Evolutionary conservation across 2,797 vertebrate species (phyloP).

Genomic region (Chromobotia macracanthus): DNA sequence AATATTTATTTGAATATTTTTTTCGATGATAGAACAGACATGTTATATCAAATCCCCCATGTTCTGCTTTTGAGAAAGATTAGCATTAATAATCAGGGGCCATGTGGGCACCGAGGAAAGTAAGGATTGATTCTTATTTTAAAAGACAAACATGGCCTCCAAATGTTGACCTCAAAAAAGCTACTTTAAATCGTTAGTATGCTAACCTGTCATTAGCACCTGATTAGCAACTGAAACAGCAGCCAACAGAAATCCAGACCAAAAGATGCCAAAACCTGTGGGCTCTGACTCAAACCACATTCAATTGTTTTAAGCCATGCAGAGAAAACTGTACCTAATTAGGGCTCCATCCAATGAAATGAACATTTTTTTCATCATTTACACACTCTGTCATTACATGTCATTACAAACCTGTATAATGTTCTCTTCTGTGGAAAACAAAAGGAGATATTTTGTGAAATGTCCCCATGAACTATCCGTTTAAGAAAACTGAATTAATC

Average conservation of each 20-base stretch:
- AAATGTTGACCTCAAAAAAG: slow-evolving; percentile 34
- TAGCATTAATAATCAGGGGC: background rate
- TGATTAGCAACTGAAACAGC: slow-evolving; percentile 54
- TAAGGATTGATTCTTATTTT: slow-evolving; percentile 37
- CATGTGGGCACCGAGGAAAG: slow-evolving; percentile 1
- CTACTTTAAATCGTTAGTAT: slow-evolving; percentile 16
- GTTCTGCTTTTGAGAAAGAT: slow-evolving; percentile 25
- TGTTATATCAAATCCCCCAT: slow-evolving; percentile 31
- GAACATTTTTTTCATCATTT: background rate
- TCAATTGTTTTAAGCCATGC: slow-evolving; percentile 57
- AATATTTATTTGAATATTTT: slow-evolving; percentile 65
- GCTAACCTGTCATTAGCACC: slow-evolving; percentile 59
- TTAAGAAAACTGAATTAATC: no score
- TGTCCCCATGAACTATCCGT: no score
- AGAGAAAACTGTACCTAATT: slow-evolving; percentile 50
- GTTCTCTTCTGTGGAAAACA: no score
- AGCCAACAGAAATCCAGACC: slow-evolving; percentile 31
- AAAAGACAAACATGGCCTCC: slow-evolving; percentile 27
- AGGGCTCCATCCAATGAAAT: slow-evolving; percentile 39
- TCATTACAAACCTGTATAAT: no score
- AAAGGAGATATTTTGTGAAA: no score
- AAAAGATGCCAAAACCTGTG: slow-evolving; percentile 53
- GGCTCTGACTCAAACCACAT: slow-evolving; percentile 61
- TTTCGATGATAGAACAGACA: slow-evolving; percentile 51
- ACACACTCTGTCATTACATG: background rate